Percentiles rank a stretch among this genome's conserved stretches.
phyloP scores from a whole-genome alignment of 2,888 invertebrate genomes.

The Molanna angustata region DNA sequence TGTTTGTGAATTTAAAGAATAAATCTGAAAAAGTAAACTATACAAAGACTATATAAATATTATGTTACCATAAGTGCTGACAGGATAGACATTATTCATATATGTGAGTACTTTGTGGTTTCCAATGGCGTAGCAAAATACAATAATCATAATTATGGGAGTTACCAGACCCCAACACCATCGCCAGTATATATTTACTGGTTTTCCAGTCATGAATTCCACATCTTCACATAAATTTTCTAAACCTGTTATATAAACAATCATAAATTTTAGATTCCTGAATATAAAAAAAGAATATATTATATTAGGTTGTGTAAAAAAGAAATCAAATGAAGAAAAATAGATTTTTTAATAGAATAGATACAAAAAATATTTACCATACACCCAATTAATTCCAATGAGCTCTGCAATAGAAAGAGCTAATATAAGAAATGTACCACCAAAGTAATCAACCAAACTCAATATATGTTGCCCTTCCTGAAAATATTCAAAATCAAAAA shows the following conservation, averaged over 20 bases:
- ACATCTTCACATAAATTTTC: conserved; percentile 68
- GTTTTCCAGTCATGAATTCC: conserved; percentile 75
- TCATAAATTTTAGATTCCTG: neutral
- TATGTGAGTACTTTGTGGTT: conserved; percentile 61
- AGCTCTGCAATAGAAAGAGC: conserved; percentile 58
- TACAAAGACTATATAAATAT: neutral
- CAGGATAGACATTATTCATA: conserved; percentile 58
- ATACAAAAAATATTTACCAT: conserved; percentile 44
- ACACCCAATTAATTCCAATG: conserved; percentile 56
- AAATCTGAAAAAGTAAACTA: neutral
- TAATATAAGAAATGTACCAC: conserved; percentile 59
- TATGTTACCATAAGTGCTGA: conserved; percentile 41
- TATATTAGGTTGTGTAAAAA: no score
- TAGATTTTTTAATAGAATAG: neutral
- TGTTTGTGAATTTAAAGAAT: no score
- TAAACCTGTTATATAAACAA: conserved; percentile 45
- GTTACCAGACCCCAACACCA: conserved; percentile 75
- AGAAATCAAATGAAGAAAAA: no score
- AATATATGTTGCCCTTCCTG: conserved; percentile 62
- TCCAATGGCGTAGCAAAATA: conserved; percentile 67
- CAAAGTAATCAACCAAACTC: conserved; percentile 59
- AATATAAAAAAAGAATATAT: no score
- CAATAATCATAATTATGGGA: conserved; percentile 66
- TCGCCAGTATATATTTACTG: conserved; percentile 72
- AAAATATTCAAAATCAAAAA: no score